Evolutionary conservation across 1,140 invertebrate species (phyloP), one percentile per base, ranked within the genome.

Genomic region (Drosophila ambigua): DNA sequence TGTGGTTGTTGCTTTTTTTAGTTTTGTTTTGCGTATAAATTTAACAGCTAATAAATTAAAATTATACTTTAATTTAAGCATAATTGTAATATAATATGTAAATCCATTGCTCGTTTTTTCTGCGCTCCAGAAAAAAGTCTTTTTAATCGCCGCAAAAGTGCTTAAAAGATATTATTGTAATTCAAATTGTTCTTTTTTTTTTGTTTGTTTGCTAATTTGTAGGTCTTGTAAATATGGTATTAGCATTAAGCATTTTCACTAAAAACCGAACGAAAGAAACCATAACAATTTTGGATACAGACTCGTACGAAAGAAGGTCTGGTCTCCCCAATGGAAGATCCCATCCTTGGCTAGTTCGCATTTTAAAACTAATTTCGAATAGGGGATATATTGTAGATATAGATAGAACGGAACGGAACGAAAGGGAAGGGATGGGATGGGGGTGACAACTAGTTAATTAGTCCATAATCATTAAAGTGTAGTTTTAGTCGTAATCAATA

Each of bases 41-140:
- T 88, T 88, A 88, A 88, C 83, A 88, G 72, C 83, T 88, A 88
- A 87, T 82, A 73, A 88, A 79, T 83, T 74, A 77, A 88, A 89
- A 89, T 83, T 88, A 88, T 88, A 88, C 68, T 84, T 84, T 84
- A 84, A 75, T 83, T 75, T 83, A 83, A 83, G 65, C 79, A 83
- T 83, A 83, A 79, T 80, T 72, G 72, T 83, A 85, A 79, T 84
- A 79, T 66, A 65, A 83, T 66, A 77, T 80, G 74, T 82, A 85
- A 81, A 87, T 87, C 73, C 73, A 81, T 87, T 58, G 49, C 50
- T 72, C 68, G 44, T 54, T 69, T 76, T 77, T 69, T 80, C 69
- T 61, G 71, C 75, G 63, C 66, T 72, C 55, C 60, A 66, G 54
- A 77, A 69, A 39, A 80, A 87, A 88, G 84, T 88, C 84, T 88